Base-by-base conservation (phyloP, 2,888 invertebrate genomes). In the Drosophila niveifrons region DNA sequence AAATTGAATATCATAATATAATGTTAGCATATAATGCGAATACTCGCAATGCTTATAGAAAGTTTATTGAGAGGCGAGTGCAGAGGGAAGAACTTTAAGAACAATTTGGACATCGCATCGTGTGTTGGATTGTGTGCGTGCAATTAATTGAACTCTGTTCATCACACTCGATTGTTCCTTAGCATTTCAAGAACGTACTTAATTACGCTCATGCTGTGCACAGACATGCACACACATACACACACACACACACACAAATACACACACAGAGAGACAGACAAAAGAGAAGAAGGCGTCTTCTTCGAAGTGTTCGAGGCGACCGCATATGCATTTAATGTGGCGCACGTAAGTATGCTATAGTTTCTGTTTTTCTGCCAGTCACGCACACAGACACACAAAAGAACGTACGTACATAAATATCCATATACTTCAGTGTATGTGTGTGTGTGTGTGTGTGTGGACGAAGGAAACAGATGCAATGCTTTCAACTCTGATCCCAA, bases 301-400 rank as follows among this genome's bases (percentile, higher is more conserved):
- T 23, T 29, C 47, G 36, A 53, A 55, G 58, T 36, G 51, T 73
- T 47, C 9, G 52, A 52, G 52, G 52, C 43, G 69, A 74, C 71
- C 64, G 61, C 66, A 75, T 66, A 87, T 83, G 84, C 74, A 71
- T 82, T 88, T 88, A 69, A 81, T 82, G 83, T 73, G 70, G 83
- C 84, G 59, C 89, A 87, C 76, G 75, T 78, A 83, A 84, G 86
- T 68, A 68, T 71, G 71, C 86, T 69, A 67, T 62, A 71, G 36
- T 68, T 80, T 74, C 80, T 23, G 66, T 58, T 62, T 69, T 57
- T 52, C 44, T 46, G 59, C 57, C 44, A 65, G 77, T 72, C 80
- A 77, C 63, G 72, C 66, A 63, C 44, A 70, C 70, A 74, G 63
- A 52, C 28, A 41, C 48, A 52, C 31, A 28, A 17, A 3, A 34